These are phyloP conservation scores for Dromaius novaehollandiae DNA, from an alignment of 2,113 vertebrate species.

Conservation along the genomic window DNA sequence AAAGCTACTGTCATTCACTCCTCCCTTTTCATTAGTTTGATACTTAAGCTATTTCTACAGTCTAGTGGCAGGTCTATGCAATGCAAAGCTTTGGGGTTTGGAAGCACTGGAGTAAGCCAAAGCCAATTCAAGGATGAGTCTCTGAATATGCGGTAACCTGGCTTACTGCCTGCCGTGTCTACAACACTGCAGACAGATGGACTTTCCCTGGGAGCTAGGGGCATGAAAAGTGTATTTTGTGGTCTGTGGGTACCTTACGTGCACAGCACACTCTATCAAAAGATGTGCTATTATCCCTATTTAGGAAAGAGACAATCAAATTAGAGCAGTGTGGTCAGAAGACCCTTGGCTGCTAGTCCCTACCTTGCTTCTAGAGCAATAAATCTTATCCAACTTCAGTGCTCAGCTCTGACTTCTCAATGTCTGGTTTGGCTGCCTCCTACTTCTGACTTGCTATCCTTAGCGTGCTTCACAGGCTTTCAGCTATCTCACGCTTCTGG, in stretches of 20 bases:
- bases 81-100: neutral
- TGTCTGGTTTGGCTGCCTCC: conserved; percentile 40
- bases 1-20: accelerated
- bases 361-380: conserved; percentile 19
- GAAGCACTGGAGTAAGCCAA: neutral
- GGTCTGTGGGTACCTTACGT: neutral
- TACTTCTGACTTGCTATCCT: conserved; percentile 51
- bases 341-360: conserved; percentile 33
- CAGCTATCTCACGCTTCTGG: conserved; percentile 54
- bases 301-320: neutral
- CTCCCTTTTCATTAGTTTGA: neutral
- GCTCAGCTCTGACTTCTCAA: neutral
- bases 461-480: conserved; percentile 49
- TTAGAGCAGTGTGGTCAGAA: neutral
- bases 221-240: neutral
- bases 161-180: neutral
- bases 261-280: neutral
- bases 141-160: neutral
- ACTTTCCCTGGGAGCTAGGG: conserved; percentile 5
- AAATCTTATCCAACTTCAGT: neutral
- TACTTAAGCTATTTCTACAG: neutral
- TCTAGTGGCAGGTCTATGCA: neutral
- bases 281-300: neutral
- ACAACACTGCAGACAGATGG: neutral
- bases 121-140: neutral